Evolutionary conservation across 2,113 vertebrate genomes (phyloP), one percentile per base, ranked within the genome.

Genomic region (Podocnemis expansa): DNA sequence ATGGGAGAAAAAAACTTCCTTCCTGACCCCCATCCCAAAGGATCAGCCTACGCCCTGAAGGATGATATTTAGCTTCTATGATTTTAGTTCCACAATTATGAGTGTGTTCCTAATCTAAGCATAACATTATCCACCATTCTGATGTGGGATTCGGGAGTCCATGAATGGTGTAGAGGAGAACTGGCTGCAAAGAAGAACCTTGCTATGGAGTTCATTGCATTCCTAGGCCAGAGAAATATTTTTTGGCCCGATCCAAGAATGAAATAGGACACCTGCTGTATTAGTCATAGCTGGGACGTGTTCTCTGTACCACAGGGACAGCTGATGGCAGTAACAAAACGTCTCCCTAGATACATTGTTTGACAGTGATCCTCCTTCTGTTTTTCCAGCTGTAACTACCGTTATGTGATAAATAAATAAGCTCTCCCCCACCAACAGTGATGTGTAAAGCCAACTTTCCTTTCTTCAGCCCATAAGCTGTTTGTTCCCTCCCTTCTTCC

Each of bases 301-400:
- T 90, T 95, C 92, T 97, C 97, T 96, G 97, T 93, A 96, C 97
- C 91, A 38, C 85, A 96, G 95, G 95, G 97, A 98, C 98, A 98
- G 98, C 98, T 98, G 98, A 95, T 96, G 94, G 95, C 96, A 96
- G 96, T 91, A 96, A 98, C 97, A 97, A 96, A 49, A 56, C 47
- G 22, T 97, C 97, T 97, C 97, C 97, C 96, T 94, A 47, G 98
- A 95, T 84, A 98, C 97, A 52, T 14, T 94, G 96, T 41, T 89
- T 21, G 90, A 93, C 92, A 73, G 4, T 83, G 70, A 47, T 82
- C 91, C 88, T 88, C 91, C 67, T 91, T 58, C 94, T 91, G 85
- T 95, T 93, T 93, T 89, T 95, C 80, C 17, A 67, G 97, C 90
- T 96, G 90, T 98, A 98, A 97, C 98, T 92, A 98, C 96, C 6